phyloP scores from a whole-genome alignment of 2,888 invertebrate species.

The Lissocephala sabroskyi region DNA sequence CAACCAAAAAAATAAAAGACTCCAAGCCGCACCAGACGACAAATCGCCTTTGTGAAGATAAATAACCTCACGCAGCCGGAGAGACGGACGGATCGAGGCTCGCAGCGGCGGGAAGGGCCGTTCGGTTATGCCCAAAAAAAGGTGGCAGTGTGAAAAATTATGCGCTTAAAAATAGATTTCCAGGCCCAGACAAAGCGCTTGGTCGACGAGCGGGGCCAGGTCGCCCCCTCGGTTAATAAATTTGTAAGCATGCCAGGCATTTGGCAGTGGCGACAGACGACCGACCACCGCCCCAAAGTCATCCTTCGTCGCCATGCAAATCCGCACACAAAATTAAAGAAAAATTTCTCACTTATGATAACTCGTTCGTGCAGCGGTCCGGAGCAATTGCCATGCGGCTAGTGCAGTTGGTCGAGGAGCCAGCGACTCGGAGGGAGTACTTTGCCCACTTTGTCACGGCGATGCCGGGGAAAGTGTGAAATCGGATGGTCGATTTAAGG shows the following conservation, averaged over 20 bases:
- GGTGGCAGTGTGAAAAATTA: slow-evolving; percentile 57
- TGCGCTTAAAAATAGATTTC: slow-evolving; percentile 56
- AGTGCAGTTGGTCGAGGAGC: too few species aligned
- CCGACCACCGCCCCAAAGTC: slow-evolving; percentile 6
- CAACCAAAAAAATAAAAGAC: slow-evolving; percentile 13
- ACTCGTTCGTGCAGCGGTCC: slow-evolving; percentile 46
- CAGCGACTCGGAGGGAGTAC: too few species aligned
- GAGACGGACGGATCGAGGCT: not conserved
- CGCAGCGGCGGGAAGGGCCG: not conserved
- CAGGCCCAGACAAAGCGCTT: slow-evolving; percentile 18
- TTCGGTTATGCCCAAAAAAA: slow-evolving; percentile 7
- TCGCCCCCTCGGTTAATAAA: slow-evolving; percentile 41
- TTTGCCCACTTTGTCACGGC: too few species aligned
- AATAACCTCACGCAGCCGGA: slow-evolving; percentile 23
- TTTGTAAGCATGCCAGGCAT: slow-evolving; percentile 17
- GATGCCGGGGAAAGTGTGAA: too few species aligned
- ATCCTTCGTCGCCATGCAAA: slow-evolving; percentile 35
- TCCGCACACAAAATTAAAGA: slow-evolving; percentile 25
- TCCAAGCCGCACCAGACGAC: slow-evolving; percentile 32
- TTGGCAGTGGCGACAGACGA: not conserved
- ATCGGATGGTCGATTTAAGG: too few species aligned
- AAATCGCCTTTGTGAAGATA: slow-evolving; percentile 43
- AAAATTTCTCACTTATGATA: slow-evolving; percentile 24
- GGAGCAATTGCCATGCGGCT: too few species aligned
- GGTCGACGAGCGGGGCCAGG: too few species aligned